Evolutionary conservation across 1,140 invertebrate species (phyloP).

Genomic region (Mya arenaria): DNA sequence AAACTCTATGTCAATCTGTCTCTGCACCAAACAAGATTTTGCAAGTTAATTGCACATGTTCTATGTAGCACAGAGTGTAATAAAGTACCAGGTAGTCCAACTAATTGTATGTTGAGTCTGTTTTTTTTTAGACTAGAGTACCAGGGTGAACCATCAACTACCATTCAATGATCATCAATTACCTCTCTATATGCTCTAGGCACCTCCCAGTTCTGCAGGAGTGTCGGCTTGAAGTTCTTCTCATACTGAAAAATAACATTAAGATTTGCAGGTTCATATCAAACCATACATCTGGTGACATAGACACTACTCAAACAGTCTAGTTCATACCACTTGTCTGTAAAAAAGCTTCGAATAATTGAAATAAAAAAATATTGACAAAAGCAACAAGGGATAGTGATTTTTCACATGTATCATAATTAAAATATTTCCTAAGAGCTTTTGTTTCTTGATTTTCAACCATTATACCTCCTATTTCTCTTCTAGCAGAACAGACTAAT

Average conservation of each 20-base stretch:
- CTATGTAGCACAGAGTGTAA: not conserved
- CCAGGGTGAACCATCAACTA: not conserved
- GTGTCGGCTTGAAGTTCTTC: constrained; percentile 72
- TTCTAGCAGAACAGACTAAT: too few relatives aligned
- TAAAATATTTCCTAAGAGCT: too few relatives aligned
- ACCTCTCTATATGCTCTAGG: constrained; percentile 72
- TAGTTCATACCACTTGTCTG: not conserved
- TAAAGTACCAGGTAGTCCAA: not conserved
- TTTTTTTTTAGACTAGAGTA: not conserved
- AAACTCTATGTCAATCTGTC: not conserved
- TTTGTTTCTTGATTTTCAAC: too few relatives aligned
- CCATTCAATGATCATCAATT: constrained; percentile 18
- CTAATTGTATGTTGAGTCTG: not conserved
- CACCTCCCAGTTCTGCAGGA: constrained; percentile 78
- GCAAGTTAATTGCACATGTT: not conserved
- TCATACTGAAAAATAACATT: constrained; percentile 76
- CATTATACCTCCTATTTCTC: too few relatives aligned
- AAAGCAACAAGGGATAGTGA: too few relatives aligned
- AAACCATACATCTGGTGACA: not conserved
- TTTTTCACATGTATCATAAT: too few relatives aligned
- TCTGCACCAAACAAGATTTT: not conserved
- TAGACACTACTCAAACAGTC: not conserved
- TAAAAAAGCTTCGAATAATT: not conserved
- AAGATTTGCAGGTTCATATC: not conserved
- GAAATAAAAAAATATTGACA: too few relatives aligned